Conservation (phyloP, 2,797 vertebrate species). For the Threskiornis aethiopicus region DNA sequence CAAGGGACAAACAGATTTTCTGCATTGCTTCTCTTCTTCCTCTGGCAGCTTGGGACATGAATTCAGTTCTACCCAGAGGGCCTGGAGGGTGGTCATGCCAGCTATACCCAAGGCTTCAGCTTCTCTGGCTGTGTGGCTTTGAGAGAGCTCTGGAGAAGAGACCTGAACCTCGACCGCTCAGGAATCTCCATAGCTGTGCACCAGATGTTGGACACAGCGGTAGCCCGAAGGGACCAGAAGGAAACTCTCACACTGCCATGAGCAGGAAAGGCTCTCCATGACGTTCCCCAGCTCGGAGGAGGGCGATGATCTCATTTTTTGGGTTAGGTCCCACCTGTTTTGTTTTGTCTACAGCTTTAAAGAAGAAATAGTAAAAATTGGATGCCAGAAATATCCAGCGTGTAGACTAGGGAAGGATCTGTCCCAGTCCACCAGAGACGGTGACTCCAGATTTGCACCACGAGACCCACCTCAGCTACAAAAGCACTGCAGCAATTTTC, state of each 20-base stretch:
- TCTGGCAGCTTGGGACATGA: background rate
- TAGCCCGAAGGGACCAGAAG: background rate
- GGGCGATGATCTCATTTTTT: background rate
- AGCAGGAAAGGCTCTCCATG: background rate
- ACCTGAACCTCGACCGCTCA: background rate
- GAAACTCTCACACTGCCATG: background rate
- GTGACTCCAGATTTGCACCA: background rate
- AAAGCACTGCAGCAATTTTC: background rate
- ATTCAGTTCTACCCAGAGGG: background rate
- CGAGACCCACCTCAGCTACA: background rate
- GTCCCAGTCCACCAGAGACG: background rate
- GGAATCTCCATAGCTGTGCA: background rate
- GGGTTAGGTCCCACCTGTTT: background rate
- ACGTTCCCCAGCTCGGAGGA: fast-evolving
- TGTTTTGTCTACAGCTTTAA: background rate
- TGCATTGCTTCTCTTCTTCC: background rate
- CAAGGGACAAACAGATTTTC: background rate
- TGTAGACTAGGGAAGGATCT: background rate
- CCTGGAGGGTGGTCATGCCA: background rate
- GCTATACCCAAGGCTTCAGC: background rate
- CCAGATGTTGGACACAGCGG: background rate
- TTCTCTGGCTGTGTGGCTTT: background rate
- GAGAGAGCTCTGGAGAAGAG: background rate
- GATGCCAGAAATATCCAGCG: background rate
- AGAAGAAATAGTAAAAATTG: background rate